Conservation (phyloP, 2,113 vertebrate genomes). For the Psittacara wagleri region DNA sequence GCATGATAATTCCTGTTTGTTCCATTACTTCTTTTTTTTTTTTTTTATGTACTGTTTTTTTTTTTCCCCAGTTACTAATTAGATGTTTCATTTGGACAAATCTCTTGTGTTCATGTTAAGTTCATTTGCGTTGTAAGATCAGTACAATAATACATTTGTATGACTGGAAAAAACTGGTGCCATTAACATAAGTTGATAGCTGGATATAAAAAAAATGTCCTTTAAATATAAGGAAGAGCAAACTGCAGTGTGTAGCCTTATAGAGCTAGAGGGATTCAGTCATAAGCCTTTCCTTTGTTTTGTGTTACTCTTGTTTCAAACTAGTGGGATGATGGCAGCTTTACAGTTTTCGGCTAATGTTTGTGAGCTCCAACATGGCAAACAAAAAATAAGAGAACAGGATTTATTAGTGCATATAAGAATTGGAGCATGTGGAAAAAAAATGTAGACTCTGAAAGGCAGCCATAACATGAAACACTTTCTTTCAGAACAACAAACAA, state of each 20-base stretch:
- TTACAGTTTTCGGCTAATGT: not conserved
- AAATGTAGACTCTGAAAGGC: not conserved
- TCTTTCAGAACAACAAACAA: not conserved
- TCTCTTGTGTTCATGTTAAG: not conserved
- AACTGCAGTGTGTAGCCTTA: not conserved
- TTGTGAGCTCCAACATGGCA: not conserved
- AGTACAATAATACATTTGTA: not conserved
- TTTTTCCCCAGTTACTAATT: not conserved
- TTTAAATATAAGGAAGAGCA: not conserved
- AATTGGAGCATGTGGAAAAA: slow-evolving; percentile 36
- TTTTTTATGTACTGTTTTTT: too few species aligned
- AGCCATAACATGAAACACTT: not conserved
- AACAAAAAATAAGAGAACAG: not conserved
- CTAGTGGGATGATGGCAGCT: not conserved
- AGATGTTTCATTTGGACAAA: not conserved
- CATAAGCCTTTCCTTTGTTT: not conserved
- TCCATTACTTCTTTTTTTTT: not conserved
- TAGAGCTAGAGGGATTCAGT: not conserved
- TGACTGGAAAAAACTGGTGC: not conserved
- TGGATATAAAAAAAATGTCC: not conserved
- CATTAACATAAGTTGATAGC: not conserved
- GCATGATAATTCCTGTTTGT: not conserved
- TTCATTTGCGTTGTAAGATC: not conserved
- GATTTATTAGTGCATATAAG: not conserved
- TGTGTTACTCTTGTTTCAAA: not conserved